Conservation (phyloP, 2,888 invertebrate genomes). For the Tipula lateralis region DNA sequence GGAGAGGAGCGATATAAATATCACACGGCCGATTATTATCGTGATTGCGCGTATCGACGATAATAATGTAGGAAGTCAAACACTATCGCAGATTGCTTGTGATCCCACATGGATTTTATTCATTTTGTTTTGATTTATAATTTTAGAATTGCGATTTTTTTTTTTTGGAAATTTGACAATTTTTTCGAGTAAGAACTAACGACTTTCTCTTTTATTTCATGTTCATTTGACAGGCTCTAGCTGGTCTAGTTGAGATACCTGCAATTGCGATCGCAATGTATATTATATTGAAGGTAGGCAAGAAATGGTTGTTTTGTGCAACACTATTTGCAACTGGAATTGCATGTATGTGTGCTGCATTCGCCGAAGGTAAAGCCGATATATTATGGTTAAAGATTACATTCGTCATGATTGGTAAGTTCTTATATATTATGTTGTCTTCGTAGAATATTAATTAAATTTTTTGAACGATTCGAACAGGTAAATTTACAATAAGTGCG, state of each 20-base stretch:
- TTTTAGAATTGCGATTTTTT: background rate
- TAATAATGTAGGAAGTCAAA: background rate
- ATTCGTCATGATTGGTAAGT: slow-evolving; percentile 67
- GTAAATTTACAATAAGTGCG: slow-evolving; percentile 70
- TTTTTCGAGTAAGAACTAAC: background rate
- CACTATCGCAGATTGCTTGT: background rate
- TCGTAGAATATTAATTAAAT: too few relatives aligned
- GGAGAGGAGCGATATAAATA: background rate
- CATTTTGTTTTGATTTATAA: background rate
- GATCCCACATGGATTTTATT: background rate
- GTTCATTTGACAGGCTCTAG: slow-evolving; percentile 51
- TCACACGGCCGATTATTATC: background rate
- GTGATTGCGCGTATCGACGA: background rate
- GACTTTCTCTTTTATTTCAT: background rate
- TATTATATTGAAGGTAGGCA: slow-evolving; percentile 67
- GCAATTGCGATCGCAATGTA: slow-evolving; percentile 71
- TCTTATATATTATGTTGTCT: background rate
- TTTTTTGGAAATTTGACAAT: background rate
- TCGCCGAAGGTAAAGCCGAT: slow-evolving; percentile 52
- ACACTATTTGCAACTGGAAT: slow-evolving; percentile 64
- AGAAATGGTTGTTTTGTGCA: slow-evolving; percentile 65
- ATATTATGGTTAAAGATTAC: slow-evolving; percentile 65
- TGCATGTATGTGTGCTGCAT: slow-evolving; percentile 61
- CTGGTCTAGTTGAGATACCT: slow-evolving; percentile 72
- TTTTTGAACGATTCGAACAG: slow-evolving; percentile 35